phyloP scores from a whole-genome alignment of 1,140 invertebrate genomes.

The Megalopta genalis region DNA sequence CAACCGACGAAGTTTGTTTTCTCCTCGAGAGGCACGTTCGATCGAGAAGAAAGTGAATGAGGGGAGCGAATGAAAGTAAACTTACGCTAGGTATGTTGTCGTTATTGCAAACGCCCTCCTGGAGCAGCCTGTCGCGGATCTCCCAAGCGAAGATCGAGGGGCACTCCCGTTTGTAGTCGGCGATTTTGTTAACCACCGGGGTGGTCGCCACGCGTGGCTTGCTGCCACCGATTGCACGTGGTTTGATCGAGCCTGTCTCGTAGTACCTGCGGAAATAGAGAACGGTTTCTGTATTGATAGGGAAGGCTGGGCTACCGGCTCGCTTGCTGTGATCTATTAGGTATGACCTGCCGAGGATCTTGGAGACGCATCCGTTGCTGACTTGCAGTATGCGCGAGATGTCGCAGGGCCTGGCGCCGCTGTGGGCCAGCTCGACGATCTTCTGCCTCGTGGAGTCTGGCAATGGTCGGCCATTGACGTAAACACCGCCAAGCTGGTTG shows the following conservation, averaged over 20 bases:
- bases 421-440: constrained; percentile 98
- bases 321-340: not conserved
- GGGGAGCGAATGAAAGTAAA: constrained; percentile 70
- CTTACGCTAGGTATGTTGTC: constrained; percentile 99
- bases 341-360: constrained; percentile 94
- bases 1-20: no score
- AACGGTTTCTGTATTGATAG: constrained; percentile 4
- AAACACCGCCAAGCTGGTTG: constrained; percentile 98
- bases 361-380: constrained; percentile 97
- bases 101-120: constrained; percentile 98
- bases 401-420: constrained; percentile 97
- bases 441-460: constrained; percentile 98
- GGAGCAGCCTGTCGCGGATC: constrained; percentile 96
- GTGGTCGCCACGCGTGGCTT: constrained; percentile 98
- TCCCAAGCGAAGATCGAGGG: constrained; percentile 99
- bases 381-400: constrained; percentile 98
- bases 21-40: no score
- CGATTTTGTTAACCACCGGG: constrained; percentile 95
- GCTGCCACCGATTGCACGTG: constrained; percentile 96
- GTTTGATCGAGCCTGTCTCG: constrained; percentile 98
- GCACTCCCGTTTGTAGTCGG: constrained; percentile 97
- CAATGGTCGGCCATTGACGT: constrained; percentile 97
- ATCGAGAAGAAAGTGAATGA: not conserved
- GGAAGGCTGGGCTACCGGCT: not conserved
- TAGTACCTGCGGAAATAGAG: constrained; percentile 89